Evolutionary conservation across 2,797 vertebrate species (phyloP).

Genomic region (Smutsia temminckii): DNA sequence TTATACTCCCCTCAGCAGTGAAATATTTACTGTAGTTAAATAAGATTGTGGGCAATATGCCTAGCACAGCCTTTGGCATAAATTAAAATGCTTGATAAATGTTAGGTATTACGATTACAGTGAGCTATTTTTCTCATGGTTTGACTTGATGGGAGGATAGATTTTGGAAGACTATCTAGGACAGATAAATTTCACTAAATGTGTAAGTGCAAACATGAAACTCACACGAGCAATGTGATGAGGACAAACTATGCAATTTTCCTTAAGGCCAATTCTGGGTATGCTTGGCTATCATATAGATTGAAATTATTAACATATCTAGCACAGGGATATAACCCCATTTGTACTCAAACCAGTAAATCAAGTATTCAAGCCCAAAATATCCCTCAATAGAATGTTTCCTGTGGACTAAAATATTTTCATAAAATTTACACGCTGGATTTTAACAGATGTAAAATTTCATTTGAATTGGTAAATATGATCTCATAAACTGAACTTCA

Average conservation of each 20-base stretch:
- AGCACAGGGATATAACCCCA: not conserved
- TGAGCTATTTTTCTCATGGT: not conserved
- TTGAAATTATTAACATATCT: slow-evolving; percentile 10
- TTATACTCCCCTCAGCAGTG: not conserved
- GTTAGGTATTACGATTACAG: not conserved
- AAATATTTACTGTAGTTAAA: not conserved
- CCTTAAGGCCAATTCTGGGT: not conserved
- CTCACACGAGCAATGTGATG: not conserved
- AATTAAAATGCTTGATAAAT: not conserved
- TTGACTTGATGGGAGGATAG: not conserved
- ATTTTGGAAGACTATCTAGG: not conserved
- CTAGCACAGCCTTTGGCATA: not conserved
- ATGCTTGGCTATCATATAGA: not conserved
- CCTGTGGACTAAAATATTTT: slow-evolving; percentile 34
- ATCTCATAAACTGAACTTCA: not conserved
- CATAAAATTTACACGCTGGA: not conserved
- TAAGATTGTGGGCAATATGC: not conserved
- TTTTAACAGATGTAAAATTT: slow-evolving; percentile 36
- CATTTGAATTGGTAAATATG: slow-evolving; percentile 36
- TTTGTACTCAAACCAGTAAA: not conserved
- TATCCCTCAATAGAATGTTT: not conserved
- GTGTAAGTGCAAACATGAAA: not conserved
- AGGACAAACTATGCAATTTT: not conserved
- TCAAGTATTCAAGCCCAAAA: not conserved
- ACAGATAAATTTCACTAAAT: not conserved